A percentile compares a stretch with the other conserved stretches of the same genome.
These are phyloP conservation scores for Elegia similella DNA, from an alignment of 2,888 invertebrate species.

Conservation along the genomic window DNA sequence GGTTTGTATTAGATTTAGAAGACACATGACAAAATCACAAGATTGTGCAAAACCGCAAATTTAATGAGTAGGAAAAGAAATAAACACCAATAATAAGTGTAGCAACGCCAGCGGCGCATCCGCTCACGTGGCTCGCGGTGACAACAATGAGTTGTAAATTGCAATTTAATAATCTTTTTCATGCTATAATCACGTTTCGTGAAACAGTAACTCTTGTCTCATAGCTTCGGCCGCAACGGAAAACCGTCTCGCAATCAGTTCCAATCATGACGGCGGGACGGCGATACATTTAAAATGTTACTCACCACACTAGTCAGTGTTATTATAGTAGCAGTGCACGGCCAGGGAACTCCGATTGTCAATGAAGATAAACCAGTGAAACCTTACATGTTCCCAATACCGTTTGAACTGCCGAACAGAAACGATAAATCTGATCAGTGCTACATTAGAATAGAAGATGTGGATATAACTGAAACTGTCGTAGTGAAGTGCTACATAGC, in stretches of 20 bases:
- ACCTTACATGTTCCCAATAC: constrained; percentile 58
- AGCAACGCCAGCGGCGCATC: constrained; percentile 18
- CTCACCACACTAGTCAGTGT: constrained; percentile 37
- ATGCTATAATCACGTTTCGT: constrained; percentile 59
- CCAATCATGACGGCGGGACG: constrained; percentile 62
- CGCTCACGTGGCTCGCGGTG: constrained; percentile 38
- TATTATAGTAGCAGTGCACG: background rate
- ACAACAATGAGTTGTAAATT: constrained; percentile 61
- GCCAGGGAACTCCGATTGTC: constrained; percentile 18
- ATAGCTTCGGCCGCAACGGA: constrained; percentile 54
- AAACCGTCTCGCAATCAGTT: constrained; percentile 61
- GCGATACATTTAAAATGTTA: constrained; percentile 75
- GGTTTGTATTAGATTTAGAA: too few relatives aligned
- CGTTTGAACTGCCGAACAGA: constrained; percentile 62
- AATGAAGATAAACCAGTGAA: constrained; percentile 46
- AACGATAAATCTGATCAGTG: constrained; percentile 71
- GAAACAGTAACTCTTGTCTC: constrained; percentile 55
- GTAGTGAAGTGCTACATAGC: constrained; percentile 58
- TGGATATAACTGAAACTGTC: constrained; percentile 62
- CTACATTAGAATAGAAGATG: constrained; percentile 69
- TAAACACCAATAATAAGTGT: constrained; percentile 12
- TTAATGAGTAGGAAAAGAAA: background rate
- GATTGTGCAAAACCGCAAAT: background rate
- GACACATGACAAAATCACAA: background rate
- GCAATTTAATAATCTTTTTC: constrained; percentile 61